phyloP scores from a whole-genome alignment of 2,797 vertebrate genomes.

The Leuciscus waleckii region DNA sequence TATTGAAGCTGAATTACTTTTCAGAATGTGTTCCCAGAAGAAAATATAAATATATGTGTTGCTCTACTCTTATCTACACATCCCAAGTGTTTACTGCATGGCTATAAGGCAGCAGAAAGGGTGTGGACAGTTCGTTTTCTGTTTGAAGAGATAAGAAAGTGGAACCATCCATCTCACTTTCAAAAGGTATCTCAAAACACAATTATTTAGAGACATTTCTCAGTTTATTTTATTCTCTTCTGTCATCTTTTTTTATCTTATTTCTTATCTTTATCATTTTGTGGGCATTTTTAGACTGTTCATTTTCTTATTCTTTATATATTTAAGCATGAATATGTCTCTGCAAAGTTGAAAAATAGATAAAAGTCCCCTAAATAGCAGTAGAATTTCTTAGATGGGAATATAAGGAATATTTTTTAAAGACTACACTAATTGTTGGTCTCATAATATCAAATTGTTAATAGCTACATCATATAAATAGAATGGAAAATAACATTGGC shows the following conservation, averaged over 20 bases:
- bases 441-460: neutral
- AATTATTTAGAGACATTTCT: neutral
- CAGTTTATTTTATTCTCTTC: neutral
- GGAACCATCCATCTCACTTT: neutral
- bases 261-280: neutral
- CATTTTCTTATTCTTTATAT: neutral
- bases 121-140: constrained; percentile 64
- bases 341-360: too few relatives aligned
- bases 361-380: neutral
- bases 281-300: neutral
- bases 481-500: neutral
- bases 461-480: neutral
- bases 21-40: neutral
- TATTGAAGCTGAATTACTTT: neutral
- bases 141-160: constrained; percentile 71
- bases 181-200: neutral
- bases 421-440: neutral
- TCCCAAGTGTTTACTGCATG: neutral
- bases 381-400: neutral
- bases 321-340: neutral
- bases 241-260: neutral
- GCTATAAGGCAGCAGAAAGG: constrained; percentile 15
- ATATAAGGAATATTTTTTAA: neutral
- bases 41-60: neutral
- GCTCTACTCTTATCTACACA: constrained; percentile 44